Percentiles rank a stretch among this genome's conserved stretches.
Evolutionary conservation across 2,888 invertebrate species (phyloP).

Genomic region (Petrophora chlorosata): DNA sequence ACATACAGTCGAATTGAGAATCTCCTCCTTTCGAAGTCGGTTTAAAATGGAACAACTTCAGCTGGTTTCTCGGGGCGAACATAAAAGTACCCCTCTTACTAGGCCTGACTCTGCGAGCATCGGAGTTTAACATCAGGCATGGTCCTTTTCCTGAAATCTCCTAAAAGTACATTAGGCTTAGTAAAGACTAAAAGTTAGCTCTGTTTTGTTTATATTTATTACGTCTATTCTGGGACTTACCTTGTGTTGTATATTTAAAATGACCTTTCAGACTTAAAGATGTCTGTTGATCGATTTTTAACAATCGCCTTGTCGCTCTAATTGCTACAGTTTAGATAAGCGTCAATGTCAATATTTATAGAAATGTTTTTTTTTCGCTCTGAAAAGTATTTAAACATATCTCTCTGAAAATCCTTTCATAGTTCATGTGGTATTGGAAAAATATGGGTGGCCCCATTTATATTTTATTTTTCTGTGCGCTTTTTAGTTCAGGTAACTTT

Average conservation of each 20-base stretch:
- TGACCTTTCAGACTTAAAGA: slow-evolving; percentile 6
- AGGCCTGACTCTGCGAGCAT: too few relatives aligned
- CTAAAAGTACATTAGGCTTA: too few relatives aligned
- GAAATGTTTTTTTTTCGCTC: slow-evolving; percentile 15
- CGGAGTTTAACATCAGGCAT: too few relatives aligned
- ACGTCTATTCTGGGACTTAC: not conserved
- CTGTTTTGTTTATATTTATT: not conserved
- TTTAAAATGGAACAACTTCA: too few relatives aligned
- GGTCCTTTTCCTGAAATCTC: too few relatives aligned
- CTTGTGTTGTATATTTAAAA: slow-evolving; percentile 4
- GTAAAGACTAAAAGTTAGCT: too few relatives aligned
- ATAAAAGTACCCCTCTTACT: too few relatives aligned
- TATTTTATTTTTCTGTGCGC: slow-evolving; percentile 14
- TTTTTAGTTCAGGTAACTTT: slow-evolving; percentile 24
- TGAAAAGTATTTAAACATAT: slow-evolving; percentile 44
- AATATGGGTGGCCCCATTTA: slow-evolving; percentile 16
- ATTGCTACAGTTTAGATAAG: slow-evolving; percentile 41
- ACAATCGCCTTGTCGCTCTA: slow-evolving; percentile 44
- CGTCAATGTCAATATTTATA: slow-evolving; percentile 23
- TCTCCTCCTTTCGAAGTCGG: too few relatives aligned
- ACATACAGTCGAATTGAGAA: too few relatives aligned
- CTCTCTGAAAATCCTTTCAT: slow-evolving; percentile 31
- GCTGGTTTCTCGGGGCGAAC: too few relatives aligned
- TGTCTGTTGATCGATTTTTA: slow-evolving; percentile 34
- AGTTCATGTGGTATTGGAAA: slow-evolving; percentile 23